Conservation (phyloP, 2,888 invertebrate species). For the Leistus spinibarbis region DNA sequence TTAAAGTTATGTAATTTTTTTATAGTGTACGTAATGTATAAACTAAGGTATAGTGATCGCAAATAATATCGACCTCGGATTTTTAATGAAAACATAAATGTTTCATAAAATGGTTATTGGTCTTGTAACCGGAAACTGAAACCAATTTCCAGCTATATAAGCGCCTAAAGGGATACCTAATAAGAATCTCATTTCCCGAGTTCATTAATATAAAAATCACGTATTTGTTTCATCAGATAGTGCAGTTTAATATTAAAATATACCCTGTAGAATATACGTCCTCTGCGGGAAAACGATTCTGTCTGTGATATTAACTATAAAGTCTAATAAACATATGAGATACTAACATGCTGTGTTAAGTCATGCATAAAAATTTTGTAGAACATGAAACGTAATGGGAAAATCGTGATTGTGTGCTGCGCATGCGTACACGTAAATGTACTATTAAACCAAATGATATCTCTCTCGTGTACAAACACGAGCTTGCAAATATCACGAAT, state of each 20-base stretch:
- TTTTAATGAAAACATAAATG: too few species aligned
- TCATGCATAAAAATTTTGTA: constrained; percentile 35
- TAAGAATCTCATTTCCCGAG: background rate
- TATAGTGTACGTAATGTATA: too few species aligned
- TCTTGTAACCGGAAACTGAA: too few species aligned
- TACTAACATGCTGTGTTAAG: constrained; percentile 3
- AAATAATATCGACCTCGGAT: too few species aligned
- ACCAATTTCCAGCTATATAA: too few species aligned
- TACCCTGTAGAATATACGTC: background rate
- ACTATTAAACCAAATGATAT: background rate
- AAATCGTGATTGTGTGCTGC: constrained; percentile 18
- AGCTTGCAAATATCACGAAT: background rate
- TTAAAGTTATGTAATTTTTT: too few species aligned
- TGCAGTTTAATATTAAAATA: background rate
- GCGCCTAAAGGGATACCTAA: background rate
- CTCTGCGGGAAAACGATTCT: background rate
- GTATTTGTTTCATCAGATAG: background rate
- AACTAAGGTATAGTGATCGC: too few species aligned
- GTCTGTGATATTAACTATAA: background rate
- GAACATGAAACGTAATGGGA: constrained; percentile 28
- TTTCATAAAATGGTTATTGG: too few species aligned
- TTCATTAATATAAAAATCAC: background rate
- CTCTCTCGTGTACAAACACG: background rate
- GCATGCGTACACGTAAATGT: constrained; percentile 9
- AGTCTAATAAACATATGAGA: constrained; percentile 2